Percentiles rank a stretch among this genome's conserved stretches.
These are phyloP conservation scores for Cryptoprocta ferox DNA, from an alignment of 2,797 vertebrate genomes.

Conservation along the genomic window DNA sequence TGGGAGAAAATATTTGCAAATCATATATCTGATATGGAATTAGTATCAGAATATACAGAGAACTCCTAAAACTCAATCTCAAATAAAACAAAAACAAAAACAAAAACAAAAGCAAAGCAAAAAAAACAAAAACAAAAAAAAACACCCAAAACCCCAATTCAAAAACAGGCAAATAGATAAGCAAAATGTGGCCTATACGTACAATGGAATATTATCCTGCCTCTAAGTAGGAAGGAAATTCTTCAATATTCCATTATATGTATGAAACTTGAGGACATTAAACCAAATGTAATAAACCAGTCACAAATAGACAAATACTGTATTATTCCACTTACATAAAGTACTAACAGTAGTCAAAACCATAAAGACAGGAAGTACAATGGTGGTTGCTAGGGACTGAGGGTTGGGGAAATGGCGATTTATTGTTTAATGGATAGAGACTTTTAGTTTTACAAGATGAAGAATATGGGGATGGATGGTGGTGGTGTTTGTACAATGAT, in stretches of 20 bases:
- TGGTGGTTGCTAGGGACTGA: neutral
- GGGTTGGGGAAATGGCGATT: neutral
- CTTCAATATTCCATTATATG: neutral
- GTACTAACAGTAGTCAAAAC: neutral
- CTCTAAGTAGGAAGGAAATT: neutral
- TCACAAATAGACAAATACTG: neutral
- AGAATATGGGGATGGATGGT: neutral
- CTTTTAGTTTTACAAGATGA: neutral
- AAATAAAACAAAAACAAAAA: neutral
- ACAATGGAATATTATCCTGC: neutral
- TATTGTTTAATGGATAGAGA: neutral
- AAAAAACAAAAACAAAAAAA: neutral
- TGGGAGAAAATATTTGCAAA: neutral
- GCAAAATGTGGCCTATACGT: neutral
- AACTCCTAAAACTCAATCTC: neutral
- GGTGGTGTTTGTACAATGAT: neutral
- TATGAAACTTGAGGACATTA: neutral
- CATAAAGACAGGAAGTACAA: neutral
- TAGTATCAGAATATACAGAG: neutral
- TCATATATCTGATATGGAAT: neutral
- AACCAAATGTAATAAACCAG: neutral
- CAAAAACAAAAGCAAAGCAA: neutral
- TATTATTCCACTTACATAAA: neutral
- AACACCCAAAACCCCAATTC: neutral
- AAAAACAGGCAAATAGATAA: neutral